A percentile compares a stretch with the other conserved stretches of the same genome.
Evolutionary conservation across 2,113 vertebrate genomes (phyloP).

Genomic region (Eolophus roseicapilla): DNA sequence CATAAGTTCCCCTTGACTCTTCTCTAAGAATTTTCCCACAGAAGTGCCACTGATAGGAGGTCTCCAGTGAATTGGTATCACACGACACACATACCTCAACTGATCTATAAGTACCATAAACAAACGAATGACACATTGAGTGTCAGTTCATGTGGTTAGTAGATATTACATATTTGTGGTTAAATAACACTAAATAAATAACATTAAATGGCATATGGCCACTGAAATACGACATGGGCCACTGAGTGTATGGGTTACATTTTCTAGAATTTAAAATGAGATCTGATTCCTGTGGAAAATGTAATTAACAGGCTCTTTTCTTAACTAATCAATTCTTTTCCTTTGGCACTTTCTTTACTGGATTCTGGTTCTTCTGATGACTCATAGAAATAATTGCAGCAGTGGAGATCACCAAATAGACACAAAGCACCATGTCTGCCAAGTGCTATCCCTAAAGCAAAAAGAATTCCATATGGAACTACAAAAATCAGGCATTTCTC

Average conservation of each 20-base stretch:
- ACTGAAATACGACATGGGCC: background rate
- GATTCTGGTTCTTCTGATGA: background rate
- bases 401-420: background rate
- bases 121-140: background rate
- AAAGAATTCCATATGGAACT: constrained; percentile 17
- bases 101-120: background rate
- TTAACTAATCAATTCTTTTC: background rate
- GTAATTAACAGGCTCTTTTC: background rate
- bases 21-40: background rate
- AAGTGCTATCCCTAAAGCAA: constrained; percentile 3
- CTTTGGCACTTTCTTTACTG: background rate
- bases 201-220: background rate
- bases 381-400: background rate
- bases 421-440: fast-evolving
- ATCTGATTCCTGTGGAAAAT: background rate
- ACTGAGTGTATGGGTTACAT: background rate
- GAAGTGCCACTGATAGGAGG: background rate
- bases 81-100: background rate
- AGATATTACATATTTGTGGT: background rate
- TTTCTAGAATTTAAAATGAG: background rate
- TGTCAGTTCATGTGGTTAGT: background rate
- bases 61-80: background rate
- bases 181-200: background rate
- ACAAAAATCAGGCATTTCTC: background rate
- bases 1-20: background rate